phyloP scores from a whole-genome alignment of 2,888 invertebrate genomes.

The Caenorhabditis sp. region DNA sequence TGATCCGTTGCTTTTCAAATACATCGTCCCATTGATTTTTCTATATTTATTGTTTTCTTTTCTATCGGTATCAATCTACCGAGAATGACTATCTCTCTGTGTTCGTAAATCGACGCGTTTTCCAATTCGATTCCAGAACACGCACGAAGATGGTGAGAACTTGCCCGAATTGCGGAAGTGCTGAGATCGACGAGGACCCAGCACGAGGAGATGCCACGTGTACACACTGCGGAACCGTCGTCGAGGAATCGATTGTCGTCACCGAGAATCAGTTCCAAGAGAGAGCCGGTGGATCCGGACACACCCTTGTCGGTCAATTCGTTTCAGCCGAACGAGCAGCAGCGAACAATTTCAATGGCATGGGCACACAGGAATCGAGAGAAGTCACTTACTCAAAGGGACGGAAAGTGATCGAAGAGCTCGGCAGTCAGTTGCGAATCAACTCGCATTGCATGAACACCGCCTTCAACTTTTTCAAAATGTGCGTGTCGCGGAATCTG shows the following conservation, averaged over 20 bases:
- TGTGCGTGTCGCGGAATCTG: conserved; percentile 84
- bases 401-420: conserved; percentile 81
- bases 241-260: conserved; percentile 97
- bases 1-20: background rate
- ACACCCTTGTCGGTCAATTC: conserved; percentile 86
- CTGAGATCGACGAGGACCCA: conserved; percentile 95
- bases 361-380: conserved; percentile 88
- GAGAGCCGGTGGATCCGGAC: conserved; percentile 85
- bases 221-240: conserved; percentile 95
- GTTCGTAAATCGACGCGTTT: background rate
- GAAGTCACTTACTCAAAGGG: conserved; percentile 93
- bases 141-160: conserved; percentile 49
- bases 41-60: background rate
- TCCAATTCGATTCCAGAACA: background rate
- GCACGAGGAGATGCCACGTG: conserved; percentile 93
- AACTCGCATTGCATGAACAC: conserved; percentile 95
- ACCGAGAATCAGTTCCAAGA: conserved; percentile 97
- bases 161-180: conserved; percentile 85
- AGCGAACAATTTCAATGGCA: conserved; percentile 68
- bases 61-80: background rate
- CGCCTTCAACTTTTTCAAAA: conserved; percentile 93
- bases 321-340: conserved; percentile 66
- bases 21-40: background rate
- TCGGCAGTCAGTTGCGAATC: conserved; percentile 91
- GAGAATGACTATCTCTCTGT: background rate